Evolutionary conservation across 2,797 vertebrate genomes (phyloP), one percentile per base, ranked within the genome.

Genomic region (Syngnathus rostellatus): DNA sequence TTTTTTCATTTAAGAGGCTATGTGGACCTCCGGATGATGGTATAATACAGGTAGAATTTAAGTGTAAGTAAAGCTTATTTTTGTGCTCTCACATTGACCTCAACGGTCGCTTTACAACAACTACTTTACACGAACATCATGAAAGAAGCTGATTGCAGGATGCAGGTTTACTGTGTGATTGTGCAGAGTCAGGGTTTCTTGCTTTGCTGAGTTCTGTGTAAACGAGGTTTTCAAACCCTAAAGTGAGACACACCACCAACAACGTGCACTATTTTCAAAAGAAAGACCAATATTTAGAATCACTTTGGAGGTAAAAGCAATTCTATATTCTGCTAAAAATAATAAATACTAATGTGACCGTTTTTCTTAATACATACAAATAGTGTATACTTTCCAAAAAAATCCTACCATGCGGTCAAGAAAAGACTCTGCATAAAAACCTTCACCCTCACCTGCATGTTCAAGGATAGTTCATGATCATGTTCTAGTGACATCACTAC

Each of bases 1-100:
- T 6, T 6, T 55, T 53, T 21, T 53, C 12, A 6, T 50, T 68
- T 72, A 77, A 76, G 76, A 72, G 62, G 37, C 62, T 50, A 73
- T 54, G 62, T 74, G 76, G 70, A 78, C 81, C 75, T 62, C 66
- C 51, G 67, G 65, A 78, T 80, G 71, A 77, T 77, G 67, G 69
- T 43, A 12, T 2, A 5, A 40, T 63, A 25, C 53, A 9, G 21
- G 14, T 57, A 2, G 25, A 14, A 57, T 37, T 5, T 6, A 57
- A 57, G 25, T 25, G 25, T 25, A 16, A 17, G 54, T 37, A 37
- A 37, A 17, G 54, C 54, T 12, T 31, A 25, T 25, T 25, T 25
- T 25, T 25, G 25, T 2, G 25, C 25, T 25, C 25, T 25, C 25
- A 25, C 25, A 25, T 25, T 25, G 25, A 25, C 25, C 25, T 25